These are phyloP conservation scores for Synergus gifuensis DNA, from an alignment of 2,888 invertebrate species.

Conservation along the genomic window DNA sequence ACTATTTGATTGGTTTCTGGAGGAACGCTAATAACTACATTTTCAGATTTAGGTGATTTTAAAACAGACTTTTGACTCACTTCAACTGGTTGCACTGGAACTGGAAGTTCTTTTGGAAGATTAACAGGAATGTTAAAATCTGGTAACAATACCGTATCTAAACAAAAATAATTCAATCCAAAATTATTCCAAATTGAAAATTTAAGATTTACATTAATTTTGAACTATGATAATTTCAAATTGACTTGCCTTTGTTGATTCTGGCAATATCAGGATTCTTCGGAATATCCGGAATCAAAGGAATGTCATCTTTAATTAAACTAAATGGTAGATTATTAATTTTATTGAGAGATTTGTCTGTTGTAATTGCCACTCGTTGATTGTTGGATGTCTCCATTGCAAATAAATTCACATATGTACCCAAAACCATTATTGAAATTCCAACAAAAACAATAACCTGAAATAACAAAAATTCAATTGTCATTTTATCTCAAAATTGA, in stretches of 20 bases:
- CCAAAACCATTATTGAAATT: conserved; percentile 91
- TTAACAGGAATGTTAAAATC: conserved; percentile 53
- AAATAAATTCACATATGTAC: conserved; percentile 93
- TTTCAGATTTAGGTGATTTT: conserved; percentile 53
- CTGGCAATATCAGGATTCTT: conserved; percentile 48
- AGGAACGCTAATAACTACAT: conserved; percentile 53
- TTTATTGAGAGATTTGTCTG: conserved; percentile 65
- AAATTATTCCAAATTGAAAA: conserved; percentile 3
- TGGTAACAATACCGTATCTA: conserved; percentile 58
- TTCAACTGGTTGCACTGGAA: neutral
- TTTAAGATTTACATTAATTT: neutral
- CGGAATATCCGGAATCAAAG: conserved; percentile 52
- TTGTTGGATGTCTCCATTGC: conserved; percentile 83
- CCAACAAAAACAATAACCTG: conserved; percentile 89
- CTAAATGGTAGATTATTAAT: conserved; percentile 69
- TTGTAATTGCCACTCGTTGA: conserved; percentile 64
- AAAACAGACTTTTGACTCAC: neutral
- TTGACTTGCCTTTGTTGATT: conserved; percentile 43
- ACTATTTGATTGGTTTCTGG: conserved; percentile 80
- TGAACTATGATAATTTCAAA: neutral
- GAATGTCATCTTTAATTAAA: conserved; percentile 64
- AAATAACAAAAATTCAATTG: conserved; percentile 67
- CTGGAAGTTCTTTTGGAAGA: conserved; percentile 13
- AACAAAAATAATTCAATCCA: conserved; percentile 34
- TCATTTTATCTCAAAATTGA: conserved; percentile 15